Base-by-base conservation (phyloP, 2,797 vertebrate genomes). In the Smutsia temminckii region DNA sequence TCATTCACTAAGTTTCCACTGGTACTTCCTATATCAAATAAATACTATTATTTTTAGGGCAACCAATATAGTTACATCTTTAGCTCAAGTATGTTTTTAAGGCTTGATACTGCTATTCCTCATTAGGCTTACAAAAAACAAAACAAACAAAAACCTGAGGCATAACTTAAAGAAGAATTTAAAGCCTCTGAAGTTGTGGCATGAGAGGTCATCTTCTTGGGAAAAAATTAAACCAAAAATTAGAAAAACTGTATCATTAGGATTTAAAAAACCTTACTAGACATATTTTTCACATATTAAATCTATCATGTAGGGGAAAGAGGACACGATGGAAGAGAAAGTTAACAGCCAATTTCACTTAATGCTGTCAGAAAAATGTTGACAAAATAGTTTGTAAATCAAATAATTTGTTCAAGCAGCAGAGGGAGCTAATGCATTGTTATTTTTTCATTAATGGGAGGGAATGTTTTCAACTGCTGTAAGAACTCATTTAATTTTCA, bases 341-440 rank as follows among this genome's bases (percentile, higher is more conserved):
- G 8, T 40, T 21, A 81, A 78, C n/a, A 95, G 27, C n/a, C 25
- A 49, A 77, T 93, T 91, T 94, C 46, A 57, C 51, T 14, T 37
- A 74, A 85, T 3, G 11, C n/a, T 79, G 5, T 61, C 90, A 87
- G 42, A 42, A 93, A 83, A 95, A 83, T 53, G 71, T 32, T 40
- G 42, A 71, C 91, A 89, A 85, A 95, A 49, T 27, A 27, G n/a
- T 78, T 71, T 89, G 9, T 72, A 93, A 85, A 85, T 79, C 57
- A 96, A 89, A 59, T 95, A 64, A 78, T 72, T 49, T 89, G 32
- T 97, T 14, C 37, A 78, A 96, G 59, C 91, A 97, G 87, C 66
- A 97, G 84, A 32, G 96, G 97, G 97, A 78, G 94, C 66, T 94
- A 59, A 92, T 40, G 40, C 14, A 94, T 32, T 80, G 8, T 66